These are phyloP conservation scores for Australoheros facetus DNA, from an alignment of 2,797 vertebrate genomes.

Conservation along the genomic window DNA sequence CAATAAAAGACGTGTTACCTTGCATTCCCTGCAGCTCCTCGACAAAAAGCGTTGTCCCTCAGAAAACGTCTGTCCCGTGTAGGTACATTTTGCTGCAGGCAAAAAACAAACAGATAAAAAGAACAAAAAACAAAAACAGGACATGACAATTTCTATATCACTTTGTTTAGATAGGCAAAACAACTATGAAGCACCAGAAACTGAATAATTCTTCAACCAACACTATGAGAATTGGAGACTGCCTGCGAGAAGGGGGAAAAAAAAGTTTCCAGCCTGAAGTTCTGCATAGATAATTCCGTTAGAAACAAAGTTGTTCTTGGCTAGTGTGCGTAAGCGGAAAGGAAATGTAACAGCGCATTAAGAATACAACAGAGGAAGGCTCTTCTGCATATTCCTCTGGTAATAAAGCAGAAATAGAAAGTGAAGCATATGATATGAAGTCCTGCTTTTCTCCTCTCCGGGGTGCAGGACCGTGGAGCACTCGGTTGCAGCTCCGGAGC, in stretches of 20 bases:
- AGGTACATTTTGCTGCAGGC: conserved; percentile 89
- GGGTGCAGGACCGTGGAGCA: conserved; percentile 51
- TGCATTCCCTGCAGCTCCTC: conserved; percentile 91
- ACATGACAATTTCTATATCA: not conserved
- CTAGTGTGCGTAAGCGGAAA: conserved; percentile 37
- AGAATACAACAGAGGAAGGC: conserved; percentile 69
- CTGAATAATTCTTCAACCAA: not conserved
- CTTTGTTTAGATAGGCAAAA: not conserved
- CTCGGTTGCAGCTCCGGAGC: conserved; percentile 52
- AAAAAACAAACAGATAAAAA: not conserved
- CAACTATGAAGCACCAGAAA: not conserved
- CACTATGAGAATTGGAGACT: conserved; percentile 4
- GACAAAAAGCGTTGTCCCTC: conserved; percentile 90
- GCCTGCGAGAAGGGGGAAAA: not conserved
- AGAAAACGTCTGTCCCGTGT: conserved; percentile 87
- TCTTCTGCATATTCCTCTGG: conserved; percentile 64
- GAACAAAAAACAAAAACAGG: not conserved
- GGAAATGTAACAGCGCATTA: conserved; percentile 62
- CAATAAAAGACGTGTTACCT: conserved; percentile 77
- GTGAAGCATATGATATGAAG: conserved; percentile 62
- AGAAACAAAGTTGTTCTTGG: conserved; percentile 55
- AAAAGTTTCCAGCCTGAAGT: conserved; percentile 44
- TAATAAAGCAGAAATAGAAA: conserved; percentile 68
- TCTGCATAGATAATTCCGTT: conserved; percentile 50
- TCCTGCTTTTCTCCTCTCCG: conserved; percentile 68